Conservation (phyloP, 2,797 vertebrate genomes). For the Rhadinocentrus ornatus region DNA sequence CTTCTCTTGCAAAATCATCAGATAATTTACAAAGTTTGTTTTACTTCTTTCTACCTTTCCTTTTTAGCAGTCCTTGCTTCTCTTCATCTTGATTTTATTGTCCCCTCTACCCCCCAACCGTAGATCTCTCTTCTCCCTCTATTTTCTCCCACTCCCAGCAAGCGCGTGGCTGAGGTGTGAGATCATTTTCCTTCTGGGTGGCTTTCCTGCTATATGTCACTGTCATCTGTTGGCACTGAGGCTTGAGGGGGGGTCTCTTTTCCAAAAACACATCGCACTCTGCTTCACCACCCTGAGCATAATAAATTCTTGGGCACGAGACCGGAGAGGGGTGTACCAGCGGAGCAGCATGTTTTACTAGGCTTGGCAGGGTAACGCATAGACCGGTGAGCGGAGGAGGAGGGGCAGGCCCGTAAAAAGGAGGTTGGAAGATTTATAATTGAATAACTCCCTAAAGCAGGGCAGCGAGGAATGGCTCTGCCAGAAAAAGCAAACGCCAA, state of each 20-base stretch:
- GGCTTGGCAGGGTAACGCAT: constrained; percentile 68
- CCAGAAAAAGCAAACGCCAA: constrained; percentile 79
- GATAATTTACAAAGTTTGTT: constrained; percentile 24
- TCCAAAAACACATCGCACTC: constrained; percentile 66
- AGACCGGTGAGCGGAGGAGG: constrained; percentile 61
- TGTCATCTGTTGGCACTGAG: constrained; percentile 83
- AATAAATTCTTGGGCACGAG: constrained; percentile 78
- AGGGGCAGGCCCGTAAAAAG: constrained; percentile 24
- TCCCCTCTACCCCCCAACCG: constrained; percentile 64
- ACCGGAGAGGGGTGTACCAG: constrained; percentile 60
- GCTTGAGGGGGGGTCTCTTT: constrained; percentile 77
- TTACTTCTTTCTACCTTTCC: constrained; percentile 35
- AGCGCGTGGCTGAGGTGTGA: constrained; percentile 82
- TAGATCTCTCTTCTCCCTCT: constrained; percentile 53
- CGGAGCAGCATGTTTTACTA: constrained; percentile 71
- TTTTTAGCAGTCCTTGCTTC: constrained; percentile 40
- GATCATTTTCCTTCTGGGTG: constrained; percentile 86
- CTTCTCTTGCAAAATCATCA: constrained; percentile 12
- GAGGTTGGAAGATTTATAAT: constrained; percentile 81
- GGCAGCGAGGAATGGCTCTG: constrained; percentile 68
- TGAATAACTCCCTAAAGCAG: constrained; percentile 79
- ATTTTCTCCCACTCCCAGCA: constrained; percentile 62
- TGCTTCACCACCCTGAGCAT: constrained; percentile 66
- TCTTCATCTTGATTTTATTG: constrained; percentile 69
- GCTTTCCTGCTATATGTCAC: constrained; percentile 86